Percentiles rank a stretch among this genome's conserved stretches.
phyloP scores from a whole-genome alignment of 2,888 invertebrate genomes.

The Shargacucullia verbasci region DNA sequence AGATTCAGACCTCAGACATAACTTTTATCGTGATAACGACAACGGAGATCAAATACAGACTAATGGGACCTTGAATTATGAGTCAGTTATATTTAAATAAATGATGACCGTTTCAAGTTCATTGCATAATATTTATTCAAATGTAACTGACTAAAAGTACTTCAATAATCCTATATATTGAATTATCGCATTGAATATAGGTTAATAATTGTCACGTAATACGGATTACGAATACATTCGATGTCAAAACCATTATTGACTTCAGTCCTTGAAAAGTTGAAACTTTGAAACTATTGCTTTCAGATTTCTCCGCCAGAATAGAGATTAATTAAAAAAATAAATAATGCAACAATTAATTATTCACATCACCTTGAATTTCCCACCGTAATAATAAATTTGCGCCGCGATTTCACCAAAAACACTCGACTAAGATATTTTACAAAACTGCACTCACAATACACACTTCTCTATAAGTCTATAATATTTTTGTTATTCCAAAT shows the following conservation, averaged over 20 bases:
- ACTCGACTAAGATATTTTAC: slow-evolving; percentile 26
- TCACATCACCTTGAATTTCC: slow-evolving; percentile 41
- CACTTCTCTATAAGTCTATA: slow-evolving; percentile 47
- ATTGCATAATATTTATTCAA: slow-evolving; percentile 41
- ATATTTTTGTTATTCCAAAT: slow-evolving; percentile 70
- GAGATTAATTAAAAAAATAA: not conserved
- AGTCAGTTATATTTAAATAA: slow-evolving; percentile 37
- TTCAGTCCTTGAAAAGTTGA: not conserved
- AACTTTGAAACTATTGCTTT: slow-evolving; percentile 17
- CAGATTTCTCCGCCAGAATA: slow-evolving; percentile 8
- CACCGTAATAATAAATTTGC: slow-evolving; percentile 26
- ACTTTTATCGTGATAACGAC: slow-evolving; percentile 22
- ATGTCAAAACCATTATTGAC: not conserved
- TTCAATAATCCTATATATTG: not conserved
- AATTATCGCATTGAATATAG: not conserved
- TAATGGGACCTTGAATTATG: slow-evolving; percentile 45
- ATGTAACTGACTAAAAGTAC: slow-evolving; percentile 5
- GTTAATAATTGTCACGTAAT: too few relatives aligned
- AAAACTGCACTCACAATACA: slow-evolving; percentile 56
- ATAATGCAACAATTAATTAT: slow-evolving; percentile 6
- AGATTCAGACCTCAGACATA: slow-evolving; percentile 10
- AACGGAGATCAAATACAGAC: slow-evolving; percentile 20
- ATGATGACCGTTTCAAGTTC: slow-evolving; percentile 35
- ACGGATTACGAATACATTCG: not conserved
- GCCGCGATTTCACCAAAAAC: slow-evolving; percentile 46